phyloP scores from a whole-genome alignment of 2,888 invertebrate species.

The Leptinotarsa haldemani region DNA sequence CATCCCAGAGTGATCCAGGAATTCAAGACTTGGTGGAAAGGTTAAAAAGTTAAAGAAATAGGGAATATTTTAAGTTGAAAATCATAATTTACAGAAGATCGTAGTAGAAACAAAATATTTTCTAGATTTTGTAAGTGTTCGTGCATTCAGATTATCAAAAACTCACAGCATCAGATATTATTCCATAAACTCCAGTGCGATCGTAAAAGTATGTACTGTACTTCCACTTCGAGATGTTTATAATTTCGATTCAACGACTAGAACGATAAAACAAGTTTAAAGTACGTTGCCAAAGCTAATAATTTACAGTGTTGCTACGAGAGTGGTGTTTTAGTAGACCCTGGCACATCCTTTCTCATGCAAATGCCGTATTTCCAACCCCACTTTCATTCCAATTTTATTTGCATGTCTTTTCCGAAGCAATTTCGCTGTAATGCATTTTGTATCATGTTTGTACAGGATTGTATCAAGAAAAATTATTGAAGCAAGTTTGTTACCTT shows the following conservation, averaged over 20 bases:
- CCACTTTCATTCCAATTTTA: constrained; percentile 47
- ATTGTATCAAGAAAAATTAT: constrained; percentile 25
- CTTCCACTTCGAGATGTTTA: constrained; percentile 35
- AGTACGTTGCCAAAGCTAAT: constrained; percentile 40
- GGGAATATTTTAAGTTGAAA: too few relatives aligned
- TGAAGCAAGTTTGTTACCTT: background rate
- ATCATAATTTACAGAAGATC: too few relatives aligned
- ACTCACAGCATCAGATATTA: background rate
- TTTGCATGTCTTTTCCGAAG: constrained; percentile 48
- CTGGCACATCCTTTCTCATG: constrained; percentile 44
- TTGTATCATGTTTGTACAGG: constrained; percentile 46
- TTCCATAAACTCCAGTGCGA: constrained; percentile 19
- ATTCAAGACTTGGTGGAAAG: too few relatives aligned
- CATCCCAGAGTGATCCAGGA: too few relatives aligned
- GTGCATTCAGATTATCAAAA: background rate
- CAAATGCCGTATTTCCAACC: constrained; percentile 45
- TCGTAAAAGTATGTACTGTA: constrained; percentile 30
- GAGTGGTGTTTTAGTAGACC: constrained; percentile 41
- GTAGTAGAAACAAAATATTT: too few relatives aligned
- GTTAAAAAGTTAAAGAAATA: too few relatives aligned
- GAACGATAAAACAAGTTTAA: constrained; percentile 39
- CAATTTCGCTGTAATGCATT: constrained; percentile 47
- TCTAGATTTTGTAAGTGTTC: too few relatives aligned
- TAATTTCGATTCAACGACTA: constrained; percentile 38
- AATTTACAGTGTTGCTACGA: constrained; percentile 46